Evolutionary conservation across 1,140 invertebrate species (phyloP).

Genomic region (Aphis gossypii): DNA sequence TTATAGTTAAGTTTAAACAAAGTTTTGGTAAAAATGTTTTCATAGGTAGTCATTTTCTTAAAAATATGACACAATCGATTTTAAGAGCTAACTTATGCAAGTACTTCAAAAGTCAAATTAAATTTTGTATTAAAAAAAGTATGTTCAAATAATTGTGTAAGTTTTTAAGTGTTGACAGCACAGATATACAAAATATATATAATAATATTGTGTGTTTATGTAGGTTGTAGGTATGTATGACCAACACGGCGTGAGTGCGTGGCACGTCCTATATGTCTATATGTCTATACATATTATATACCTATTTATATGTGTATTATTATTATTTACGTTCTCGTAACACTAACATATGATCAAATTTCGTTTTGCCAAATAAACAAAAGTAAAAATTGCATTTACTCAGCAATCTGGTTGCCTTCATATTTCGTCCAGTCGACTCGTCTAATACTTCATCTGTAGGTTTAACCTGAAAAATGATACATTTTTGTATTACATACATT

Average conservation of each 20-base stretch:
- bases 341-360: conserved; percentile 5
- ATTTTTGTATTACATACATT: not conserved
- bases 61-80: not conserved
- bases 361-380: conserved; percentile 25
- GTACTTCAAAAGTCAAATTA: not conserved
- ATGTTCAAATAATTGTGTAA: not conserved
- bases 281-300: too few species aligned
- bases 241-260: too few species aligned
- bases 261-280: too few species aligned
- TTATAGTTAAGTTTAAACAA: not conserved
- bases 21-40: not conserved
- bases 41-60: not conserved
- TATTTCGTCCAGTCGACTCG: not conserved
- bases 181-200: too few species aligned
- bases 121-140: not conserved
- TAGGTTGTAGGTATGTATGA: too few species aligned
- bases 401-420: not conserved
- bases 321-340: conserved; percentile 1
- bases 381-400: conserved; percentile 53
- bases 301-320: not conserved
- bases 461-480: conserved; percentile 36
- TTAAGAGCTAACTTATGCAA: not conserved
- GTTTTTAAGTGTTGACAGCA: not conserved
- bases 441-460: not conserved
- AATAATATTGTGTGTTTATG: too few species aligned